Evolutionary conservation across 2,797 vertebrate species (phyloP), one percentile per base, ranked within the genome.

Genomic region (Sebastiscus albofasciatus): DNA sequence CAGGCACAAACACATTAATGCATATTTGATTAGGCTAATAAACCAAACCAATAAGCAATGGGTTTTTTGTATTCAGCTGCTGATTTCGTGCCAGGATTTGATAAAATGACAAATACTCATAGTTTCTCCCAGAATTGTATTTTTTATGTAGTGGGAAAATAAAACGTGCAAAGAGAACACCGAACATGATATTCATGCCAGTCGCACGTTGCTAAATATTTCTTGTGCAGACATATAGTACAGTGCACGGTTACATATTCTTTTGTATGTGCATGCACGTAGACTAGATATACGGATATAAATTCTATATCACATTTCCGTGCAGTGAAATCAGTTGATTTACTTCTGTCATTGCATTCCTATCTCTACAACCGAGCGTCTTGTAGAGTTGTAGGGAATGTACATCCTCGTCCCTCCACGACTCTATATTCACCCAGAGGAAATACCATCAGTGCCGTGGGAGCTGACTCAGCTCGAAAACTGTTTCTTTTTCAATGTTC

Each of bases 391-490:
- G 20, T 2, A 31, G 46, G 6, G 3, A 75, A 77, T 72, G 55
- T 29, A 82, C 75, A 64, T 73, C 52, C 58, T 49, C 6, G 2
- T 86, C 67, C 52, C 60, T 67, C 54, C 33, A 58, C 36, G 36
- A 34, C 72, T 79, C 12, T 33, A 54, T 36, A 68, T 72, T 79
- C 71, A 72, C 71, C 64, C 78, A 69, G 46, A 87, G 66, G 73
- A 89, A 90, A 88, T 36, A 58, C 72, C 74, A 80, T 89, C 56
- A 72, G 73, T 26, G 66, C 71, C 69, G 33, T 61, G 58, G 74
- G 61, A 79, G 88, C 91, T 92, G 92, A 94, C 73, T 91, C 86
- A 70, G 87, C 91, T 73, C 33, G 59, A 83, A 85, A 85, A 49
- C 6, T 3, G 14, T 82, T 82, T 83, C 42, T 70, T 84, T 85